Percentiles rank a stretch among this genome's conserved stretches.
Conservation (phyloP, 1,140 invertebrate species). For the Aphidius ervi region DNA sequence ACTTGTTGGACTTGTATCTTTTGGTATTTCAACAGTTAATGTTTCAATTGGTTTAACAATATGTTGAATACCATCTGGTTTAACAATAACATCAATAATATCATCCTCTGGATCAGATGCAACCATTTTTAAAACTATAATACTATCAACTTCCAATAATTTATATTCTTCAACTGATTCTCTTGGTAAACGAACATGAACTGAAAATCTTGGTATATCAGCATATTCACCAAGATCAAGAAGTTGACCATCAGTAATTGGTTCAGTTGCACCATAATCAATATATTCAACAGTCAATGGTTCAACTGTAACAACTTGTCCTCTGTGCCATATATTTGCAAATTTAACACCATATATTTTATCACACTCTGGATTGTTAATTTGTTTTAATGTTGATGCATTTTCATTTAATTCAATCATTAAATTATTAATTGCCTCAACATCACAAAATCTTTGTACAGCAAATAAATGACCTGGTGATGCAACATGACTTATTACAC, state of each 20-base stretch:
- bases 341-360: slow-evolving; percentile 29
- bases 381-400: not conserved
- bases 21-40: not conserved
- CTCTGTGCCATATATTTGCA: slow-evolving; percentile 35
- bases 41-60: no score
- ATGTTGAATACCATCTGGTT: no score
- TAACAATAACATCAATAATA: slow-evolving; percentile 3
- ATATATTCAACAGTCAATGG: slow-evolving; percentile 31
- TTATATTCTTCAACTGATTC: not conserved
- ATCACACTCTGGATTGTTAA: slow-evolving; percentile 23
- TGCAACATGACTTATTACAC: slow-evolving; percentile 21
- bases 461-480: slow-evolving; percentile 27
- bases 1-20: slow-evolving; percentile 3
- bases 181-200: slow-evolving; percentile 3
- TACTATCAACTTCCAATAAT: slow-evolving; percentile 6
- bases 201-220: slow-evolving; percentile 15
- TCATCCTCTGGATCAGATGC: slow-evolving; percentile 26
- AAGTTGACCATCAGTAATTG: slow-evolving; percentile 21
- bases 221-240: slow-evolving; percentile 23
- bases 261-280: slow-evolving; percentile 35
- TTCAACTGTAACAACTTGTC: slow-evolving; percentile 21
- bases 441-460: slow-evolving; percentile 28
- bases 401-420: slow-evolving; percentile 21
- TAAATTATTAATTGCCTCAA: slow-evolving; percentile 12
- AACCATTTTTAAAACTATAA: slow-evolving; percentile 26